phyloP scores from a whole-genome alignment of 2,113 vertebrate species.

The Thunnus thynnus region DNA sequence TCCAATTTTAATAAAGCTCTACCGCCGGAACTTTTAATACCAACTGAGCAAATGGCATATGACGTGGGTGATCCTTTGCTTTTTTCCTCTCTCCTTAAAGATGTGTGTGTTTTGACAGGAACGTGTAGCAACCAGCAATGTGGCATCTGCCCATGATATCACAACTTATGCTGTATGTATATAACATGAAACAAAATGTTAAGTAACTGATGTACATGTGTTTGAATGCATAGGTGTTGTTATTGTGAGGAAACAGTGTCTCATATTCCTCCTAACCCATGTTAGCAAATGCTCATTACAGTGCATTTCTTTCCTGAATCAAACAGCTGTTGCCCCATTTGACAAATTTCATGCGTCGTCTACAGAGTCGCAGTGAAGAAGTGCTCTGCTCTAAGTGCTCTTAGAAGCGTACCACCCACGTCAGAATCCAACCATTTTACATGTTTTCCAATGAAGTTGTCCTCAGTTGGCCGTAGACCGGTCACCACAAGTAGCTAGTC shows the following conservation, averaged over 20 bases:
- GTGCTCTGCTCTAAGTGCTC: neutral
- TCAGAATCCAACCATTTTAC: neutral
- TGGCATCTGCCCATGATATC: neutral
- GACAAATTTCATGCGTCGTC: neutral
- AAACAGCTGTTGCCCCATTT: neutral
- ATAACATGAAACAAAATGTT: neutral
- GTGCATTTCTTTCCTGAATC: neutral
- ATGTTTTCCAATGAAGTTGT: neutral
- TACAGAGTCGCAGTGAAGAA: neutral
- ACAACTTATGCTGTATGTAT: neutral
- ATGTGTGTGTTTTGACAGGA: neutral
- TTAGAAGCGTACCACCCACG: neutral
- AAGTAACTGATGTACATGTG: neutral
- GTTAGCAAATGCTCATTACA: conserved; percentile 10
- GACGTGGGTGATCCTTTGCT: neutral
- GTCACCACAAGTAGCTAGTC: neutral
- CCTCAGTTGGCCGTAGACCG: neutral
- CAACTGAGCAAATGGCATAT: conserved; percentile 41
- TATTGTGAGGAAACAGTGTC: neutral
- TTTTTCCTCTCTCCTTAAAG: neutral
- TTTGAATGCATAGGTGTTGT: neutral
- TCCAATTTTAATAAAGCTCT: conserved; percentile 57
- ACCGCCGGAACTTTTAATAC: conserved; percentile 9
- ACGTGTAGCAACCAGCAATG: neutral
- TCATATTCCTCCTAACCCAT: neutral